Evolutionary conservation across 2,113 vertebrate species (phyloP).

Genomic region (Lontra canadensis): DNA sequence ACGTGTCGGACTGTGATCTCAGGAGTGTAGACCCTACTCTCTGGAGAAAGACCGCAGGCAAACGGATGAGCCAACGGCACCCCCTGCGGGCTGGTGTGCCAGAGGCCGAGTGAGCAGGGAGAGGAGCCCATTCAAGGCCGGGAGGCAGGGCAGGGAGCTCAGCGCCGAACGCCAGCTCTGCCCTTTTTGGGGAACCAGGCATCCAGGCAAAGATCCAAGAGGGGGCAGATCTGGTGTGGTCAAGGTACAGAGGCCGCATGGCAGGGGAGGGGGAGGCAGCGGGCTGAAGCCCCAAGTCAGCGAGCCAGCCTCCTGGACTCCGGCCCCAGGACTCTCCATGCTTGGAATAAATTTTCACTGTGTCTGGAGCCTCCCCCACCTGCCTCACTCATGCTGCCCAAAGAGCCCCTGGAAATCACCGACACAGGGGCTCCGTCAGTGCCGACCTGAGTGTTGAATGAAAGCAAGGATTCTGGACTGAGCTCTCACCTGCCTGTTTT

Average conservation of each 20-base stretch:
- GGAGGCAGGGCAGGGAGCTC: not conserved
- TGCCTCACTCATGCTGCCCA: not conserved
- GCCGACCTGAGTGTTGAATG: not conserved
- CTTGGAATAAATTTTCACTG: not conserved
- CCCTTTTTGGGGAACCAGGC: no score
- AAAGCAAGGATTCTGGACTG: not conserved
- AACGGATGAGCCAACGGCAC: no score
- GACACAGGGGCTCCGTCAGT: rapidly evolving
- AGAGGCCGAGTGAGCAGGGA: no score
- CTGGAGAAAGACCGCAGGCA: not conserved
- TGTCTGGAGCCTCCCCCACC: not conserved
- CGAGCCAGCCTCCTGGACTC: not conserved
- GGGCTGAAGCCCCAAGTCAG: not conserved
- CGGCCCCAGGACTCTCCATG: not conserved
- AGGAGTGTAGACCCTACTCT: not conserved
- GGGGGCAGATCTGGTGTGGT: not conserved
- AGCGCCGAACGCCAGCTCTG: no score
- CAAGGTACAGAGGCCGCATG: no score
- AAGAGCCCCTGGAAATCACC: rapidly evolving
- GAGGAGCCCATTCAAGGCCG: no score
- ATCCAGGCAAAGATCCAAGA: not conserved
- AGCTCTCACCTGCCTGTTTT: not conserved
- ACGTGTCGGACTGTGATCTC: rapidly evolving
- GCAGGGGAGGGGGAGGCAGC: not conserved
- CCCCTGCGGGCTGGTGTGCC: no score